Percentiles rank a stretch among this genome's conserved stretches.
phyloP scores from a whole-genome alignment of 2,888 invertebrate genomes.

The Limulus polyphemus region DNA sequence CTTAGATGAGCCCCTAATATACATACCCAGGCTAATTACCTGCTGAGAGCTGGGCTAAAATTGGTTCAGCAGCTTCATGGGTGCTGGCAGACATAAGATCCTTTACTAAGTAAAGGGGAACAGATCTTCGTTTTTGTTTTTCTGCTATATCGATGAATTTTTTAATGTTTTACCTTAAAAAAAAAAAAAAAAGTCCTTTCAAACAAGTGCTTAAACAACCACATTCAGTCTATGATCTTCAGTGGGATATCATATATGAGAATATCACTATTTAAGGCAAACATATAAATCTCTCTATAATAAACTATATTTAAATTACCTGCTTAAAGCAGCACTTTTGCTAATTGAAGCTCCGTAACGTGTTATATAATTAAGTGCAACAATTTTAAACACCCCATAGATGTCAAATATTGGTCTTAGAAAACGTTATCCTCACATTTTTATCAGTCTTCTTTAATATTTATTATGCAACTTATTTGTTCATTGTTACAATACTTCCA shows the following conservation, averaged over 20 bases:
- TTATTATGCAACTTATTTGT: too few species aligned
- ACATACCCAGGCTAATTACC: constrained; percentile 25
- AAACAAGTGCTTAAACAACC: not conserved
- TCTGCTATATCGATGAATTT: constrained; percentile 35
- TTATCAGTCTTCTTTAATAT: too few species aligned
- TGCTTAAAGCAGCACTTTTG: not conserved
- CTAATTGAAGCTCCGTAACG: not conserved
- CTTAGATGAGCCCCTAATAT: not conserved
- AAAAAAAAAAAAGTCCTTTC: not conserved
- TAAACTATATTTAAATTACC: not conserved
- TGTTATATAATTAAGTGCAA: too few species aligned
- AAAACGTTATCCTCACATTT: too few species aligned
- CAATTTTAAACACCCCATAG: too few species aligned
- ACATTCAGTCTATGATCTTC: too few species aligned
- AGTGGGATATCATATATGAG: too few species aligned
- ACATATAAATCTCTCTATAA: not conserved
- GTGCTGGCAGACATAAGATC: constrained; percentile 32
- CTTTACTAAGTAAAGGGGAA: constrained; percentile 33
- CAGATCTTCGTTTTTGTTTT: constrained; percentile 32
- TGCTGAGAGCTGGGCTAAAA: constrained; percentile 24
- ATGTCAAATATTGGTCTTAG: too few species aligned
- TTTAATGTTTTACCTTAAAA: constrained; percentile 33
- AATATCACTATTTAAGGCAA: too few species aligned
- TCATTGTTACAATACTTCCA: too few species aligned
- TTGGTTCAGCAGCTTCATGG: constrained; percentile 24